phyloP scores from a whole-genome alignment of 1,140 invertebrate genomes.

The Ceratina calcarata region DNA sequence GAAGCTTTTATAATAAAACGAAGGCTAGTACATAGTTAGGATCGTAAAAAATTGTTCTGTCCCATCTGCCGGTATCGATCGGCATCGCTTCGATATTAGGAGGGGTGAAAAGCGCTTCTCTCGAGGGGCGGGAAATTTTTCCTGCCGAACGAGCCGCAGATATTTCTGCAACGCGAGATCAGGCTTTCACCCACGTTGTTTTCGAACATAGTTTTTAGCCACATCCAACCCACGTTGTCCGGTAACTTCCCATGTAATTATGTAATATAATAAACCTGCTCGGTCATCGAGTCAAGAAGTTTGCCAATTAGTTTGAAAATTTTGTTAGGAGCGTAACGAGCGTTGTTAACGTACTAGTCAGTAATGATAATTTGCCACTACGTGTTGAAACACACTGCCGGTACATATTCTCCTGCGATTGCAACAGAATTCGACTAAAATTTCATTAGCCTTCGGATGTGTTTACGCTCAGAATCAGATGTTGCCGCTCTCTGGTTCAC shows the following conservation, averaged over 20 bases:
- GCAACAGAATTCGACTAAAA: constrained; percentile 7
- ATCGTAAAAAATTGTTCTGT: constrained; percentile 41
- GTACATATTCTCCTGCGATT: constrained; percentile 5
- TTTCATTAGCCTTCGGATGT: neutral
- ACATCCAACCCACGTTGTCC: no score
- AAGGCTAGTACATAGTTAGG: constrained; percentile 24
- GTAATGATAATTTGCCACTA: constrained; percentile 14
- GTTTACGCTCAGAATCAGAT: neutral
- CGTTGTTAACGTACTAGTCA: no score
- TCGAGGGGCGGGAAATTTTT: constrained; percentile 20
- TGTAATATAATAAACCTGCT: no score
- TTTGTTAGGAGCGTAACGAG: neutral
- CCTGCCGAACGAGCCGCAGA: neutral
- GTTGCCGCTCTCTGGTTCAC: neutral
- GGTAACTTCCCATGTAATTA: no score
- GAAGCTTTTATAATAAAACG: constrained; percentile 4
- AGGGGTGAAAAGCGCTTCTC: constrained; percentile 19
- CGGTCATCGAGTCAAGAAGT: no score
- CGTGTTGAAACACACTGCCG: neutral
- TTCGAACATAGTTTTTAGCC: no score
- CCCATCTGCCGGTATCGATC: constrained; percentile 46
- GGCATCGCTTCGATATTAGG: constrained; percentile 5
- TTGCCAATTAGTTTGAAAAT: neutral
- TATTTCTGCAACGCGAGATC: neutral
- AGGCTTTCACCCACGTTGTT: no score